phyloP scores from a whole-genome alignment of 2,797 vertebrate species.

The Sebastes trivittatus region DNA sequence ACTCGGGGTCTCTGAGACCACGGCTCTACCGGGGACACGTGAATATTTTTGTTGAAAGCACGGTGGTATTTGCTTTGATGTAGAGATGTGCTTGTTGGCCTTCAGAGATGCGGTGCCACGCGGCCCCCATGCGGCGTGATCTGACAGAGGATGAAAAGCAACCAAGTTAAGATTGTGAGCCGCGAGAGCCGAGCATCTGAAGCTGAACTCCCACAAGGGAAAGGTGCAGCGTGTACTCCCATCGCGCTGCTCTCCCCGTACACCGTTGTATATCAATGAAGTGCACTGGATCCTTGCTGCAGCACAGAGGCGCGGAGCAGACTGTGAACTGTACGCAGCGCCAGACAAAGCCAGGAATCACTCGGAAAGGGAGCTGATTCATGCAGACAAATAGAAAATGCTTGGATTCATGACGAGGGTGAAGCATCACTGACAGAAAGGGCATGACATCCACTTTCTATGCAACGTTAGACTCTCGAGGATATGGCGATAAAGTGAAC shows the following conservation, averaged over 20 bases:
- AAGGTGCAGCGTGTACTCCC: slow-evolving; percentile 18
- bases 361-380: slow-evolving; percentile 12
- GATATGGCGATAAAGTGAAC: neutral
- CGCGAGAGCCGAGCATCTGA: slow-evolving; percentile 30
- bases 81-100: slow-evolving; percentile 59
- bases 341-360: neutral
- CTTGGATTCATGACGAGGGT: neutral
- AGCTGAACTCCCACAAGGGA: slow-evolving; percentile 42
- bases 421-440: neutral
- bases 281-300: neutral
- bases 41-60: slow-evolving; percentile 41
- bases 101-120: slow-evolving; percentile 43
- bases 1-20: neutral
- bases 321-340: slow-evolving; percentile 2
- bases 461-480: neutral
- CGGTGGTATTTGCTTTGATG: slow-evolving; percentile 71
- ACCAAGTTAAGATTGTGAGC: slow-evolving; percentile 41
- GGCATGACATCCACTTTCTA: neutral
- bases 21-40: neutral
- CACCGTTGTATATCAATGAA: slow-evolving; percentile 10
- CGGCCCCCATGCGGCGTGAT: slow-evolving; percentile 37
- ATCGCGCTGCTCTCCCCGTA: neutral
- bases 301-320: neutral
- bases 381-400: slow-evolving; percentile 2
- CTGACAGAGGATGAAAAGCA: slow-evolving; percentile 60